phyloP scores from a whole-genome alignment of 2,797 vertebrate genomes.

The Threskiornis aethiopicus region DNA sequence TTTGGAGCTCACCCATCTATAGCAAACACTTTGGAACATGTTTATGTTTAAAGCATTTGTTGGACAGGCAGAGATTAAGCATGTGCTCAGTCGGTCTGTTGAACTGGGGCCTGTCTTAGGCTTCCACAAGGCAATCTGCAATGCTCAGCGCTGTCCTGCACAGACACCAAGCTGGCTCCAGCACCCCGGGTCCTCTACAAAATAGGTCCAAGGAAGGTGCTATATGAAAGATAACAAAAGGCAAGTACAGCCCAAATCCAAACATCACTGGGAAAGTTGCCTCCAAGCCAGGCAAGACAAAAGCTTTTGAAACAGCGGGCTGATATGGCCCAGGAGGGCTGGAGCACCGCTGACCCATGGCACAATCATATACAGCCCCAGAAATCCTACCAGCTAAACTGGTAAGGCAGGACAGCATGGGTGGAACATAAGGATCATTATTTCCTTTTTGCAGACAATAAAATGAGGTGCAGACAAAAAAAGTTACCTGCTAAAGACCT shows the following conservation, averaged over 20 bases:
- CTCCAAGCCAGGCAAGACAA: neutral
- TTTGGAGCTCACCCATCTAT: slow-evolving; percentile 18
- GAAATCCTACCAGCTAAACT: neutral
- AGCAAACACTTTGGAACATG: neutral
- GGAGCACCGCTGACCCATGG: neutral
- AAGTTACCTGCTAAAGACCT: neutral
- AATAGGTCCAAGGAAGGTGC: neutral
- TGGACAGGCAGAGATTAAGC: neutral
- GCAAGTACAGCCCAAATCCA: neutral
- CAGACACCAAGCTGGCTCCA: neutral
- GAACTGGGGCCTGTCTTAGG: neutral
- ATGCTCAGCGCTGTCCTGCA: neutral
- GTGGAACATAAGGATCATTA: neutral
- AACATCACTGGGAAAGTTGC: neutral
- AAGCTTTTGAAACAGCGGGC: neutral
- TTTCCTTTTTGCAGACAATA: neutral
- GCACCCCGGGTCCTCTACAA: accelerated
- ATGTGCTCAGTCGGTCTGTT: neutral
- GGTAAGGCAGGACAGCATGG: neutral
- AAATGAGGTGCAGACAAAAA: neutral
- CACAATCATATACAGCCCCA: neutral
- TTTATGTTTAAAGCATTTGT: neutral
- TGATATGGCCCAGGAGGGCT: neutral
- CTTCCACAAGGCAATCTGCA: neutral
- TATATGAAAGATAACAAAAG: neutral